Conservation (phyloP, 2,888 invertebrate genomes). For the Leptinotarsa peninsularis region DNA sequence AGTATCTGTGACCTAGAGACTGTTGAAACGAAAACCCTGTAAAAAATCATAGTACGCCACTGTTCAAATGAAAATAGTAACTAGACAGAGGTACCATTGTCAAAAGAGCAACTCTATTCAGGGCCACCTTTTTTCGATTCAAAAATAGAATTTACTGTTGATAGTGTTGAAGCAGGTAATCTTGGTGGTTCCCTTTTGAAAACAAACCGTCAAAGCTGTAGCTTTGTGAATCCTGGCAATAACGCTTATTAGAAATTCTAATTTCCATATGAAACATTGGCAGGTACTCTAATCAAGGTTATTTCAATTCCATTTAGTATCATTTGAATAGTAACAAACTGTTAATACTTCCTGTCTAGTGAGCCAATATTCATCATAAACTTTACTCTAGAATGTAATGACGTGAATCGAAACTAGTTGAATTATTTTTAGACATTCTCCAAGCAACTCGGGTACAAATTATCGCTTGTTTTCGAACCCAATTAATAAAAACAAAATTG, state of each 20-base stretch:
- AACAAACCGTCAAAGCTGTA: neutral
- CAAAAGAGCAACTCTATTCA: too few species aligned
- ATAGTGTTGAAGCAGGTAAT: neutral
- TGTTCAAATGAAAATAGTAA: too few species aligned
- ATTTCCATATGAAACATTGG: neutral
- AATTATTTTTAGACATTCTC: conserved; percentile 39
- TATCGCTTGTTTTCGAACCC: conserved; percentile 11
- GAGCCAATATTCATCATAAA: neutral
- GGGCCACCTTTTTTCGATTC: too few species aligned
- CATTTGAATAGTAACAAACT: conserved; percentile 11
- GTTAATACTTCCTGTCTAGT: neutral
- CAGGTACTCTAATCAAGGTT: neutral
- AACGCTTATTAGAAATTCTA: neutral
- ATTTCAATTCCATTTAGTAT: neutral
- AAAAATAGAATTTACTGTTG: too few species aligned
- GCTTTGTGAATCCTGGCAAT: neutral
- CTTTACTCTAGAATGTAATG: conserved; percentile 29
- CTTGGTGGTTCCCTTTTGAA: neutral
- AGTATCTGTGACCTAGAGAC: too few species aligned
- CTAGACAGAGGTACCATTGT: too few species aligned
- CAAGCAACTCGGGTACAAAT: conserved; percentile 21
- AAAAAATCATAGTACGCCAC: too few species aligned
- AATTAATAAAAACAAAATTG: conserved; percentile 9
- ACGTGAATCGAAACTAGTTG: conserved; percentile 35
- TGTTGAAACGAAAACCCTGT: too few species aligned